Conservation (phyloP, 2,888 invertebrate species). For the Cynaeus angustus region DNA sequence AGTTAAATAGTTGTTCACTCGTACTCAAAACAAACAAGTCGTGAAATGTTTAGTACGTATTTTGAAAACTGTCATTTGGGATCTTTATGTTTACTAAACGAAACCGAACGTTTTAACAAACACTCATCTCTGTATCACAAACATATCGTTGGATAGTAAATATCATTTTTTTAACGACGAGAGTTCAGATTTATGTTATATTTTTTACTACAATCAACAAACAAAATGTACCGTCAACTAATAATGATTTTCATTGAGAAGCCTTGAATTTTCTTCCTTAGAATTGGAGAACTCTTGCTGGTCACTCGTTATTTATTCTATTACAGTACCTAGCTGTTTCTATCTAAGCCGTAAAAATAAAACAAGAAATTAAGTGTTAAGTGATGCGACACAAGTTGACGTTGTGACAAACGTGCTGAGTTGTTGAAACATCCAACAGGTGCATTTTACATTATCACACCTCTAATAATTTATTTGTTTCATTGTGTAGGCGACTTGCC, state of each 20-base stretch:
- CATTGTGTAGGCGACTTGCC: constrained; percentile 10
- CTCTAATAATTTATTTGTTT: constrained; percentile 25
- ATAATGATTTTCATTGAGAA: not conserved
- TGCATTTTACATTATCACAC: constrained; percentile 42
- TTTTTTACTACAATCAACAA: constrained; percentile 17
- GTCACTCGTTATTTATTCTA: constrained; percentile 28
- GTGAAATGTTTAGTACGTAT: constrained; percentile 69
- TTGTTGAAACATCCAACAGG: constrained; percentile 35
- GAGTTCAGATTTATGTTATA: constrained; percentile 27
- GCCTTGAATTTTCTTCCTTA: not conserved
- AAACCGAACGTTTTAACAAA: constrained; percentile 67
- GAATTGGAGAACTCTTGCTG: not conserved
- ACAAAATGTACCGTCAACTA: not conserved
- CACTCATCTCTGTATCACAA: constrained; percentile 69
- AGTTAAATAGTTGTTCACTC: constrained; percentile 60
- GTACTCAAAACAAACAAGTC: constrained; percentile 67
- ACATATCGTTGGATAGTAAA: constrained; percentile 67
- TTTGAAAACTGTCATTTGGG: constrained; percentile 71
- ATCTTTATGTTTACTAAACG: constrained; percentile 70
- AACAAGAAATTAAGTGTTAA: constrained; percentile 35
- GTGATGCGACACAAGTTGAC: constrained; percentile 29
- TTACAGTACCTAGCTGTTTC: constrained; percentile 29
- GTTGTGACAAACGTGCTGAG: constrained; percentile 18
- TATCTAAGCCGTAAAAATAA: constrained; percentile 27
- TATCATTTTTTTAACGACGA: constrained; percentile 62